These are phyloP conservation scores for Limnodromus scolopaceus DNA, from an alignment of 2,797 vertebrate species.

Conservation along the genomic window DNA sequence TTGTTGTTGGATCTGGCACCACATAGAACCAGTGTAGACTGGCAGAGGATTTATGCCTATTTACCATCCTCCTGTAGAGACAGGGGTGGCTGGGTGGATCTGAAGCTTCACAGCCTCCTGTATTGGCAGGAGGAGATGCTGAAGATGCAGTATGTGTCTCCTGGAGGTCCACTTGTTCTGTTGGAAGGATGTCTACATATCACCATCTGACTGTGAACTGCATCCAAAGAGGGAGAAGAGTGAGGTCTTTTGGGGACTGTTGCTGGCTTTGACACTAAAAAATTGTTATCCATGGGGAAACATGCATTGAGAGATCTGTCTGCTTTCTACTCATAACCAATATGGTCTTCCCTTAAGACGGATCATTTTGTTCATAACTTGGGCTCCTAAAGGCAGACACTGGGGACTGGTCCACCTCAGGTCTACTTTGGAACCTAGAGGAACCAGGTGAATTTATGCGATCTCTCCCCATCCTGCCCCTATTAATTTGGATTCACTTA, in stretches of 20 bases:
- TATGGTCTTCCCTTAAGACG: not conserved
- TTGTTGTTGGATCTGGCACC: not conserved
- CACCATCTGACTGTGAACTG: not conserved
- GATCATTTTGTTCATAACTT: not conserved
- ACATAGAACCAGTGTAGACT: not conserved
- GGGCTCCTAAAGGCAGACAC: not conserved
- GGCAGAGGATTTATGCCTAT: not conserved
- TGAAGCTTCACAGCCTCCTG: not conserved
- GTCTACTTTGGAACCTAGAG: not conserved
- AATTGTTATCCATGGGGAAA: not conserved
- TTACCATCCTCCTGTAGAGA: not conserved
- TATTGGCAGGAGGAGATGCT: not conserved
- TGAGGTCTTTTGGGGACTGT: not conserved
- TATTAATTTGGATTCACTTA: not conserved
- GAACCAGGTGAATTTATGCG: fast-evolving
- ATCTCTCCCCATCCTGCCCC: not conserved
- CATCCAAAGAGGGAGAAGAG: not conserved
- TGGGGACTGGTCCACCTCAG: not conserved
- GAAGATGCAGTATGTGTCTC: not conserved
- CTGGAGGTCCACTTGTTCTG: not conserved
- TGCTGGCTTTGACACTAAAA: not conserved
- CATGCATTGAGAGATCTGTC: not conserved
- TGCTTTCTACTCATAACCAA: not conserved
- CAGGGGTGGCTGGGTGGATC: not conserved
- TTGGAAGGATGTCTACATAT: not conserved